Evolutionary conservation across 2,888 invertebrate genomes (phyloP).

Genomic region (Euproctis similis): DNA sequence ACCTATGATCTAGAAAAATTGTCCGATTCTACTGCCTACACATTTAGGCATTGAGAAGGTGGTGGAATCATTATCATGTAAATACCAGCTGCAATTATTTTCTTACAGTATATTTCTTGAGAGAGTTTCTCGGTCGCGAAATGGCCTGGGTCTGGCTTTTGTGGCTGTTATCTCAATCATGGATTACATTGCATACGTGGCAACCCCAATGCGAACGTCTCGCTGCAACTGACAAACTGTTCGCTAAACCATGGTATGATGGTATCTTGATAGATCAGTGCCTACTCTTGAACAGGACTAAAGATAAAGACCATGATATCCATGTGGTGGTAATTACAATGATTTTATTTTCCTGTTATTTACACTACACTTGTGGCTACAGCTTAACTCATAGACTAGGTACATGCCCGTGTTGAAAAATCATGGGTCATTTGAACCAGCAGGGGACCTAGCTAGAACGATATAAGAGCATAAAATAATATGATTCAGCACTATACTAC

Average conservation of each 20-base stretch:
- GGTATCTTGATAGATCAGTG: constrained; percentile 90
- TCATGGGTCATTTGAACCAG: too few species aligned
- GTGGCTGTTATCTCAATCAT: constrained; percentile 89
- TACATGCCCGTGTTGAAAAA: too few species aligned
- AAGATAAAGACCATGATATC: constrained; percentile 77
- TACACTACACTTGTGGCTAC: too few species aligned
- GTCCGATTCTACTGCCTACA: too few species aligned
- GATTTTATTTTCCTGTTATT: too few species aligned
- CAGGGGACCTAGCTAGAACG: too few species aligned
- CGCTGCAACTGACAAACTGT: constrained; percentile 89
- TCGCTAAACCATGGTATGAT: constrained; percentile 88
- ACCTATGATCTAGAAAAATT: too few species aligned
- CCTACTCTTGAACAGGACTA: constrained; percentile 85
- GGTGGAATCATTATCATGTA: too few species aligned
- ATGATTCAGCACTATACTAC: too few species aligned
- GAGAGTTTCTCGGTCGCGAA: constrained; percentile 75
- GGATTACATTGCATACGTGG: constrained; percentile 93
- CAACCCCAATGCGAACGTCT: constrained; percentile 87
- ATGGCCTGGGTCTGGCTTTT: constrained; percentile 86
- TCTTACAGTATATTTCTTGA: constrained; percentile 57
- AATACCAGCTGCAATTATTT: neutral
- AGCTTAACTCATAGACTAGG: too few species aligned
- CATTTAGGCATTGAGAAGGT: too few species aligned
- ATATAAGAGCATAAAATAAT: too few species aligned
- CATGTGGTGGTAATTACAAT: constrained; percentile 22